Conservation (phyloP, 2,113 vertebrate genomes). For the Mesitornis unicolor region DNA sequence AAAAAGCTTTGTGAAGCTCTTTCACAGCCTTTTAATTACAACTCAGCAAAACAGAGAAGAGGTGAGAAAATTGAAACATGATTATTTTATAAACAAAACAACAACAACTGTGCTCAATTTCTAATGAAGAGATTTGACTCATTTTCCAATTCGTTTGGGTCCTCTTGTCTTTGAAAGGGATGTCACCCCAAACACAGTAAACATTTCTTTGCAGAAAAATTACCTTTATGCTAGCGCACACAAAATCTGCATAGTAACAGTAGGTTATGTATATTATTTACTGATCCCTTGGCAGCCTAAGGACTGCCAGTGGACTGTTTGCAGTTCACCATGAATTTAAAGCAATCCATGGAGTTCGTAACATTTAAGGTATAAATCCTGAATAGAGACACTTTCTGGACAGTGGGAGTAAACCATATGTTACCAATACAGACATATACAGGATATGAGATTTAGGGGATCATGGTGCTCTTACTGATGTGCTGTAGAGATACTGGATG, state of each 20-base stretch:
- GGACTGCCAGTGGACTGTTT: neutral
- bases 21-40: constrained; percentile 15
- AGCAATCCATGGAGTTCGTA: neutral
- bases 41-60: neutral
- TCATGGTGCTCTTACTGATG: neutral
- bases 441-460: neutral
- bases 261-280: neutral
- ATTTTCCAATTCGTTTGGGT: neutral
- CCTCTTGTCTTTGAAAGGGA: neutral
- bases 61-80: neutral
- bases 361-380: neutral
- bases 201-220: neutral
- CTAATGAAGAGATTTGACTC: neutral
- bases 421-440: neutral
- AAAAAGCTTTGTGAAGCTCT: neutral
- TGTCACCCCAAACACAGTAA: neutral
- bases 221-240: neutral
- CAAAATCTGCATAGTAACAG: neutral
- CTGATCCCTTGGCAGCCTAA: neutral
- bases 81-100: constrained; percentile 12
- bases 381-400: neutral
- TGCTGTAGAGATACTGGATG: neutral
- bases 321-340: neutral
- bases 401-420: neutral
- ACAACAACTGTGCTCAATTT: neutral